Base-by-base conservation (phyloP, 2,113 vertebrate genomes). In the Paralichthys olivaceus region DNA sequence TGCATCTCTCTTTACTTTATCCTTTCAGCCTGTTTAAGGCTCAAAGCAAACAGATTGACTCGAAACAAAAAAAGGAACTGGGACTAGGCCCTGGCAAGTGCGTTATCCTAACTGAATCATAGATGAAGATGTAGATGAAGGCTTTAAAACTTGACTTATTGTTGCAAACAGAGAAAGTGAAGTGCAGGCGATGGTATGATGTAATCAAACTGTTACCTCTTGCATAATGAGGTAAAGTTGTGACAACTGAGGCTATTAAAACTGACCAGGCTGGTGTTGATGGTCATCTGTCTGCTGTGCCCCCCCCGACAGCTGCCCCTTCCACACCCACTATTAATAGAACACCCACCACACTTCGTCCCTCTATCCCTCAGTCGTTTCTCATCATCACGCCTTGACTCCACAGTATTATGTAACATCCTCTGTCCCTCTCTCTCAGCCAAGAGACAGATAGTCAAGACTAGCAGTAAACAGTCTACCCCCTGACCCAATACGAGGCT, bases 281-380 rank as follows among this genome's bases (percentile, higher is more conserved):
- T 45, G 61, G 62, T 67, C 1, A n/a, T 66, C 57, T 79, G 53
- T 45, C 60, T 11, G n/a, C 25, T 57, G 62, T 59, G 49, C 61
- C 64, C 55, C 53, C 69, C 59, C 25, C 1, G n/a, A 68, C 81
- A 79, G 71, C 75, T 73, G 69, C 71, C 77, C 70, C 59, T 32
- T 77, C 72, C 77, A 64, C 53, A 62, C 49, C 51, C 53, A 62
- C 79, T 83, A 88, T 81, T 83, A 88, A 89, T 81, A 87, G 79
- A 82, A 80, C 61, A 78, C 32, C 76, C 62, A 69, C 75, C 29
- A 37, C 75, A 79, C 79, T 80, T 67, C 40, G 43, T 37, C 75
- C 53, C 34, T 14, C 79, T 43, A 65, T 66, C 71, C 57, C 40
- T 47, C 65, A 28, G 15, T 66, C 58, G 17, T 49, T 49, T 65